Evolutionary conservation across 30 jellyfish, hydroid and myxozoan genomes (phyloP).

Genomic region (Chironex yamaguchii): DNA sequence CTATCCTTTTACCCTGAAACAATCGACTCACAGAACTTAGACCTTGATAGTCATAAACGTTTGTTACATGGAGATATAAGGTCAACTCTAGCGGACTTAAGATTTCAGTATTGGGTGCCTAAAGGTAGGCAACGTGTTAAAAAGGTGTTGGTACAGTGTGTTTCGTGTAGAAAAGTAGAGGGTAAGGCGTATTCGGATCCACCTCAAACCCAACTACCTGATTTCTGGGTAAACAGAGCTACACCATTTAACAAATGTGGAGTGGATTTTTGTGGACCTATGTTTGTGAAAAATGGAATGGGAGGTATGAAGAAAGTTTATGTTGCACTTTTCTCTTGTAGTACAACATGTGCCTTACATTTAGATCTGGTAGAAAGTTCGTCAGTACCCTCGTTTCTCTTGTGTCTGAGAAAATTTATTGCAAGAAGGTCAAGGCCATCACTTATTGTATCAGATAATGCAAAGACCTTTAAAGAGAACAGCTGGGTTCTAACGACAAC

Average conservation of each 20-base stretch:
- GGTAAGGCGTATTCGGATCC: slow-evolving; percentile 41
- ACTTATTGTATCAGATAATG: slow-evolving; percentile 26
- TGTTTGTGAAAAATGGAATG: not conserved
- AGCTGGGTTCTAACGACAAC: not conserved
- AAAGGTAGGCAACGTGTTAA: slow-evolving; percentile 54
- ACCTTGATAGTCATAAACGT: not conserved
- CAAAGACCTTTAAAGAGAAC: slow-evolving; percentile 13
- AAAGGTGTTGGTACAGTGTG: slow-evolving; percentile 25
- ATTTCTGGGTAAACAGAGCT: slow-evolving; percentile 32
- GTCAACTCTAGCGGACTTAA: slow-evolving; percentile 42
- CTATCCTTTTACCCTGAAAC: slow-evolving; percentile 4
- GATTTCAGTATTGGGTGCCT: slow-evolving; percentile 18
- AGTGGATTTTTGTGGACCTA: slow-evolving; percentile 43
- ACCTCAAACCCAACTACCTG: slow-evolving; percentile 28
- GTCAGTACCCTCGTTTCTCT: not conserved
- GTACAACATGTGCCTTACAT: slow-evolving; percentile 36
- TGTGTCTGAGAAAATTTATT: slow-evolving; percentile 7
- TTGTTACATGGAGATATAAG: slow-evolving; percentile 18
- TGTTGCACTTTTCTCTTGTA: slow-evolving; percentile 19
- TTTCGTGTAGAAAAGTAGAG: slow-evolving; percentile 25
- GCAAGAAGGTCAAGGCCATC: slow-evolving; percentile 32
- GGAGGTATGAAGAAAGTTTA: slow-evolving; percentile 23
- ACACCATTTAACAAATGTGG: slow-evolving; percentile 46
- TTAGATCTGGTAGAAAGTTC: slow-evolving; percentile 24
- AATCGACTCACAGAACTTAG: slow-evolving; percentile 18